A percentile compares a stretch with the other conserved stretches of the same genome.
phyloP scores from a whole-genome alignment of 2,888 invertebrate genomes.

The Hemaris fuciformis region DNA sequence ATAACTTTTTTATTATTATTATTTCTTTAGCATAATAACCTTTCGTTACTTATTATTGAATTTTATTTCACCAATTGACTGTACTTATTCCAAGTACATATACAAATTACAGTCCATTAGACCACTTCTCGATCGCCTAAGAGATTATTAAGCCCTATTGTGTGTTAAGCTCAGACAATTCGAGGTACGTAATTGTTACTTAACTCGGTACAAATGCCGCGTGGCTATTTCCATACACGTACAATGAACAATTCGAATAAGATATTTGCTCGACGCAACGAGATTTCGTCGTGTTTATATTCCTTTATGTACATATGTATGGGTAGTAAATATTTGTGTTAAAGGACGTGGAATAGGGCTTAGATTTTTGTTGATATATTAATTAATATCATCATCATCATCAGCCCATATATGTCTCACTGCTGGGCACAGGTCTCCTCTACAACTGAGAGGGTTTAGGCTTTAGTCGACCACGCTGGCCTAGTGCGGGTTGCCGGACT shows the following conservation, averaged over 20 bases:
- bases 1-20: too few species aligned
- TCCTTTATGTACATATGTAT: too few species aligned
- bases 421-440: too few species aligned
- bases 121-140: slow-evolving; percentile 6
- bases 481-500: too few species aligned
- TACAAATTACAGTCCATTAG: slow-evolving; percentile 10
- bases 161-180: slow-evolving; percentile 21
- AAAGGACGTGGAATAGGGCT: too few species aligned
- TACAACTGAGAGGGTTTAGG: too few species aligned
- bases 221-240: slow-evolving; percentile 11
- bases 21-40: background rate
- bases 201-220: slow-evolving; percentile 26
- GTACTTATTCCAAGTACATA: background rate
- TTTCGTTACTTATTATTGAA: background rate
- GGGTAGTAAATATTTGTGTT: background rate
- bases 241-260: slow-evolving; percentile 8
- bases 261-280: slow-evolving; percentile 4
- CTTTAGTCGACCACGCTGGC: too few species aligned
- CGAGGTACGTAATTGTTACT: slow-evolving; percentile 28
- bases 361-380: too few species aligned
- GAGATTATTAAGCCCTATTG: slow-evolving; percentile 17
- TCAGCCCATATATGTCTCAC: too few species aligned
- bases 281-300: background rate
- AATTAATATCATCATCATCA: too few species aligned
- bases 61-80: background rate